These are phyloP conservation scores for Apodemia duryi DNA, from an alignment of 2,888 invertebrate species.

Conservation along the genomic window DNA sequence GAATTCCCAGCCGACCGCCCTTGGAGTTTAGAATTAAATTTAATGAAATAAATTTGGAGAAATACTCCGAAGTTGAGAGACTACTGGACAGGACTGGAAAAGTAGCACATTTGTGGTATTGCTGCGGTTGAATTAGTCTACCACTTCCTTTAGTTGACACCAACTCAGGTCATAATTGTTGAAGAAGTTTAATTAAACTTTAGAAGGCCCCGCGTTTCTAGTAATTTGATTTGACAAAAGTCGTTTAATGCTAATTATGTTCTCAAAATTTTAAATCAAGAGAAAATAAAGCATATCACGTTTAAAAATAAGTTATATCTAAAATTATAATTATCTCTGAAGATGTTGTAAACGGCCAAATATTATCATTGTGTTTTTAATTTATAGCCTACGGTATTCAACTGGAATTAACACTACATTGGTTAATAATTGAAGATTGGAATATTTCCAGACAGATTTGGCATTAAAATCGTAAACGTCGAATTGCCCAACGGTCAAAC, in stretches of 20 bases:
- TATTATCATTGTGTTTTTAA: no score
- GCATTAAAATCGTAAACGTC: no score
- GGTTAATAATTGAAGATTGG: no score
- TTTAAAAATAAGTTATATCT: no score
- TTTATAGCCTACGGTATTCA: no score
- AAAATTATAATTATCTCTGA: no score
- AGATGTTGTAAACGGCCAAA: no score
- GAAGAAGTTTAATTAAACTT: constrained; percentile 36
- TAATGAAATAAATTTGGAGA: constrained; percentile 73
- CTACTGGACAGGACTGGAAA: constrained; percentile 32
- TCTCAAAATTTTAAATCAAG: constrained; percentile 20
- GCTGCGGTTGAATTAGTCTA: constrained; percentile 31
- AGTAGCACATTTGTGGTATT: constrained; percentile 41
- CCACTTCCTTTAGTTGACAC: constrained; percentile 27
- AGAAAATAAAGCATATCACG: no score
- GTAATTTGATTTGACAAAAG: constrained; percentile 27
- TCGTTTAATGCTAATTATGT: constrained; percentile 27
- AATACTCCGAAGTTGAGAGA: constrained; percentile 55
- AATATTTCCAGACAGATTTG: no score
- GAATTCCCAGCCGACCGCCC: constrained; percentile 62
- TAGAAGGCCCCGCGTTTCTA: constrained; percentile 37
- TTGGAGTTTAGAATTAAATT: constrained; percentile 73
- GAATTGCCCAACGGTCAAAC: no score
- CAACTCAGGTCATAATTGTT: constrained; percentile 43
- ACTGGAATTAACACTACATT: no score